These are phyloP conservation scores for Gambusia yucatana DNA, from an alignment of 2,797 vertebrate genomes.

Conservation along the genomic window DNA sequence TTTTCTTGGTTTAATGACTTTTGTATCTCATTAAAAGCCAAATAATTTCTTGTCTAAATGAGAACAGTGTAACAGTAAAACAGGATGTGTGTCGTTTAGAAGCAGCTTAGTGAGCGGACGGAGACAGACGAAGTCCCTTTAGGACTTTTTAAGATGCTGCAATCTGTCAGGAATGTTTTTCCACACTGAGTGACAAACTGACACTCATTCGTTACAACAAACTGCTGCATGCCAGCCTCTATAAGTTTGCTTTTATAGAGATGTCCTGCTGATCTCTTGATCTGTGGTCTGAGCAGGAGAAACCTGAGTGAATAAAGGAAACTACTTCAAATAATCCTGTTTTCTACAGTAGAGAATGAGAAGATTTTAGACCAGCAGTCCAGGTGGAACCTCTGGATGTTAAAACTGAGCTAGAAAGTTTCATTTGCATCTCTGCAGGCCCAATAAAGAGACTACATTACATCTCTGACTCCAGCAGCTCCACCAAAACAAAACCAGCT, in stretches of 20 bases:
- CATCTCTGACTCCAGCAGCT: not conserved
- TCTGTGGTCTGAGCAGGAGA: not conserved
- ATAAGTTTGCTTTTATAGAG: not conserved
- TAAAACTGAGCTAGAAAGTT: constrained; percentile 4
- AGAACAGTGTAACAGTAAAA: not conserved
- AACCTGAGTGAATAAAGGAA: not conserved
- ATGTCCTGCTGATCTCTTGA: not conserved
- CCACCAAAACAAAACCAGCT: not conserved
- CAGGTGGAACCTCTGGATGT: not conserved
- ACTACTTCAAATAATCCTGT: not conserved
- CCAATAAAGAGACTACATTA: not conserved
- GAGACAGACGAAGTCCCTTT: not conserved
- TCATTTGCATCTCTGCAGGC: constrained; percentile 1
- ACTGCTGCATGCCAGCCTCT: not conserved
- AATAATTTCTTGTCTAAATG: not conserved
- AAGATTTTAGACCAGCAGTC: not conserved
- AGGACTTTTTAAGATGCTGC: too few relatives aligned
- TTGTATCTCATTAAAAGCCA: not conserved
- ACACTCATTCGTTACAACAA: not conserved
- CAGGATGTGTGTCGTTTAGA: not conserved
- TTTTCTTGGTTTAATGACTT: not conserved
- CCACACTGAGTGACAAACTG: not conserved
- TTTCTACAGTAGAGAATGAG: not conserved
- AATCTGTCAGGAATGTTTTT: not conserved
- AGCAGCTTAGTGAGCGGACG: not conserved